Evolutionary conservation across 2,113 vertebrate genomes (phyloP).

Genomic region (Rhinoderma darwinii): DNA sequence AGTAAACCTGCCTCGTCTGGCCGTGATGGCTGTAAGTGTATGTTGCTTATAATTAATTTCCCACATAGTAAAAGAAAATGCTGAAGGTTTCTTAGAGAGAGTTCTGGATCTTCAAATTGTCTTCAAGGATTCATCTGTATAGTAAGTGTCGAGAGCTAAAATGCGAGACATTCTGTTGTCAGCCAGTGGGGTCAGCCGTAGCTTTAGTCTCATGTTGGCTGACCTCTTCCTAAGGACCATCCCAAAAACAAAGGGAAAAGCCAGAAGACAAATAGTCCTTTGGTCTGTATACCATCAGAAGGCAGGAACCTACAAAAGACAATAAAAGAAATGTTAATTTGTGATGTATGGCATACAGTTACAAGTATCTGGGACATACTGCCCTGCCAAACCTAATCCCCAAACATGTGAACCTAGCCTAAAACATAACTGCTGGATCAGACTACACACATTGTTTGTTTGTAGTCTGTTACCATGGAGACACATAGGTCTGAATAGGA

Average conservation of each 20-base stretch:
- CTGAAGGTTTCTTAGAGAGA: background rate
- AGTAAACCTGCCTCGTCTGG: background rate
- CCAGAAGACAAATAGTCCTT: background rate
- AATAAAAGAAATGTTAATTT: background rate
- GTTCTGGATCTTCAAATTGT: background rate
- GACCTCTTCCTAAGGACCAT: background rate
- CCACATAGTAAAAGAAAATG: background rate
- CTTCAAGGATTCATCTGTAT: background rate
- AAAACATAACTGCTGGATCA: background rate
- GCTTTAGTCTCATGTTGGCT: background rate
- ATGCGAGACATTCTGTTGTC: background rate
- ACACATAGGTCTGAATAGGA: background rate
- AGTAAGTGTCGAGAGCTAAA: background rate
- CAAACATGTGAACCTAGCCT: background rate
- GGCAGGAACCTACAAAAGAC: background rate
- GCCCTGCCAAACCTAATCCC: background rate
- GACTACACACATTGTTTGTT: background rate
- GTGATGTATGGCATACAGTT: background rate
- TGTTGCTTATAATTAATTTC: background rate
- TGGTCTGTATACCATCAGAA: background rate
- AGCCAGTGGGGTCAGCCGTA: background rate
- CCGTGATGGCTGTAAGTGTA: background rate
- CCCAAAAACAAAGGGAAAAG: background rate
- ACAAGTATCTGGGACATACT: background rate
- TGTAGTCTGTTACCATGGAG: background rate